Evolutionary conservation across 2,888 invertebrate genomes (phyloP), one percentile per base, ranked within the genome.

Genomic region (Sthenelais limicola): DNA sequence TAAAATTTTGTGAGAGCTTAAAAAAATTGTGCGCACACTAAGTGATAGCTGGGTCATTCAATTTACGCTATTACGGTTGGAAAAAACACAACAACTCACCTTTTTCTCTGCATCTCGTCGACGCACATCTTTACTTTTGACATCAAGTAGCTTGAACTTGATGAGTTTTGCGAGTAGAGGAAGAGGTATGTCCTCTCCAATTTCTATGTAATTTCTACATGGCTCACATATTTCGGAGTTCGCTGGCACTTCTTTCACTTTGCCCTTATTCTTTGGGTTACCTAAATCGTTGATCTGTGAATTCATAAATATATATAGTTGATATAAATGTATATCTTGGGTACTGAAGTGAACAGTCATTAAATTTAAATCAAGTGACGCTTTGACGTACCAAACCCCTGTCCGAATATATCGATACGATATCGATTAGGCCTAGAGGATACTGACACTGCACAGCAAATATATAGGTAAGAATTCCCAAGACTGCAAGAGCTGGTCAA

Each of bases 171-270:
- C 85, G 68, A 86, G 76, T 15, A 87, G 77, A n/a, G 82, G 80
- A 0, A 84, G 74, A 3, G 87, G 86, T 18, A 87, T 82, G 3
- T 85, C 85, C 56, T 86, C 86, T 47, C 80, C 82, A 48, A 79
- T 79, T 68, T 88, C 88, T n/a, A 88, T 76, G 73, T 82, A 79
- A 18, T 75, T 74, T 75, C 86, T 87, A 70, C 83, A 84, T 18
- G 83, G 79, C 71, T 88, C 88, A 81, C 85, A 86, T 3, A 87
- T 80, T 78, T 87, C 87, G 77, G 77, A 84, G 77, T 83, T 80
- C 24, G 77, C 74, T 9, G 86, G 85, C 15, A 81, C 77, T 51
- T 86, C 87, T 75, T 87, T 87, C 12, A 79, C 78, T 72, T 85
- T 86, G 76, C 85, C 85, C 12, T 74, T 77, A 3, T 75, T 77